Base-by-base conservation (phyloP, 2,113 vertebrate genomes). In the Gopherus flavomarginatus region DNA sequence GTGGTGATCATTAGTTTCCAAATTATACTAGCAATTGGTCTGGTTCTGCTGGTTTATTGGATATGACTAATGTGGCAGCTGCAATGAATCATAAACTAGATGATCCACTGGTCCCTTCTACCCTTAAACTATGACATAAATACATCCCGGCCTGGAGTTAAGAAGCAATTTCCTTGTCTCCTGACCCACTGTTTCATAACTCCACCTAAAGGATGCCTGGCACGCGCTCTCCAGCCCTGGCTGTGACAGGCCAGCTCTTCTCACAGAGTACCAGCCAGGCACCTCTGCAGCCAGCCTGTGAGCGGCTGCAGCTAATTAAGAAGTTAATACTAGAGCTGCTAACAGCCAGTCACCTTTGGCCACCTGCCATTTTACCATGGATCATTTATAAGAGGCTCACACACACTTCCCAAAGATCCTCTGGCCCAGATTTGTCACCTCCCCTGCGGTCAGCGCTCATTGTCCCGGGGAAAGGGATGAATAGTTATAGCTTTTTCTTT, bases 401-500 rank as follows among this genome's bases (percentile, higher is more conserved):
- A 13, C 7, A 13, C 38, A 3, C 72, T 42, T 26, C 21, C 72
- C 0, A 0, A 29, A 19, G 88, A 89, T 91, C 80, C 53, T 89
- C 83, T 89, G 52, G 83, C n/a, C 72, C 0, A 0, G 8, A 3
- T 82, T 2, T 56, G 5, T 49, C 1, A 0, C 19, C 85, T 75
- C 44, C 2, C 22, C 72, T 27, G 12, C 5, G 38, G 22, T 11
- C 72, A 26, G 72, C 22, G 6, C 72, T 77, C 9, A 42, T 24
- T 44, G 72, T 12, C 22, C 14, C 2, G 3, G 12, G 42, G 72
- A 12, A 26, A 3, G 44, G 5, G 82, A 17, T 31, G 50, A 38
- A n/a, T 65, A 3, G 0, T 91, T 93, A 78, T 85, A 80, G 12
- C 53, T 54, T 53, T 8, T 17, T 29, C 21, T 11, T 81, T 93